Conservation (phyloP, 2,113 vertebrate species). For the Bettongia penicillata region DNA sequence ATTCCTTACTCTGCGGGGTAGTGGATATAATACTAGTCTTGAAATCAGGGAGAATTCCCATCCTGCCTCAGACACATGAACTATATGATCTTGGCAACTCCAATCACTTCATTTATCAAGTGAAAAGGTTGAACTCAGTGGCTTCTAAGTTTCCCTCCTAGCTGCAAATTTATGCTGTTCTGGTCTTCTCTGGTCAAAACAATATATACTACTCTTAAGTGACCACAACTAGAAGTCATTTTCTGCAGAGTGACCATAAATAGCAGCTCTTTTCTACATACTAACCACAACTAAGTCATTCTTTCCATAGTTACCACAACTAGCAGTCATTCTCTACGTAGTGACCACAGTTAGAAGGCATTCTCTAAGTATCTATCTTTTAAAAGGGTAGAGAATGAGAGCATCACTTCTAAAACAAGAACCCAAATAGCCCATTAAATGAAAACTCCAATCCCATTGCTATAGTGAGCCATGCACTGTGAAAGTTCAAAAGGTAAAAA, state of each 20-base stretch:
- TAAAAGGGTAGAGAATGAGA: conserved; percentile 52
- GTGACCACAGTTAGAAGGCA: conserved; percentile 54
- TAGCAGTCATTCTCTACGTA: conserved; percentile 27
- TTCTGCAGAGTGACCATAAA: too few relatives aligned
- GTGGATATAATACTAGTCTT: background rate
- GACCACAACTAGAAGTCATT: conserved; percentile 53
- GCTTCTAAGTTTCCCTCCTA: background rate
- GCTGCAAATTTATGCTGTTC: background rate
- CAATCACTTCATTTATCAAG: background rate
- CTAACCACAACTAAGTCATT: background rate
- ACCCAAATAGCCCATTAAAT: conserved; percentile 51
- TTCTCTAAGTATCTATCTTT: conserved; percentile 35
- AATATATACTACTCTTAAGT: conserved; percentile 64
- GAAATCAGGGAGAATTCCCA: background rate
- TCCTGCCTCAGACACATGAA: background rate
- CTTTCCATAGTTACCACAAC: conserved; percentile 29
- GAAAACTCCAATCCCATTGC: background rate
- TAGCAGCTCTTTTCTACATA: too few relatives aligned
- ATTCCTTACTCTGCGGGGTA: background rate
- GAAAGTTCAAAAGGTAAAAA: conserved; percentile 63
- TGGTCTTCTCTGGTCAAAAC: background rate
- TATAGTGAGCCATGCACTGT: conserved; percentile 10
- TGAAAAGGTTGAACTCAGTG: background rate
- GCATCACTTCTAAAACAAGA: background rate
- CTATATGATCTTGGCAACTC: background rate